These are phyloP conservation scores for Burhinus oedicnemus DNA, from an alignment of 2,113 vertebrate species.

Conservation along the genomic window DNA sequence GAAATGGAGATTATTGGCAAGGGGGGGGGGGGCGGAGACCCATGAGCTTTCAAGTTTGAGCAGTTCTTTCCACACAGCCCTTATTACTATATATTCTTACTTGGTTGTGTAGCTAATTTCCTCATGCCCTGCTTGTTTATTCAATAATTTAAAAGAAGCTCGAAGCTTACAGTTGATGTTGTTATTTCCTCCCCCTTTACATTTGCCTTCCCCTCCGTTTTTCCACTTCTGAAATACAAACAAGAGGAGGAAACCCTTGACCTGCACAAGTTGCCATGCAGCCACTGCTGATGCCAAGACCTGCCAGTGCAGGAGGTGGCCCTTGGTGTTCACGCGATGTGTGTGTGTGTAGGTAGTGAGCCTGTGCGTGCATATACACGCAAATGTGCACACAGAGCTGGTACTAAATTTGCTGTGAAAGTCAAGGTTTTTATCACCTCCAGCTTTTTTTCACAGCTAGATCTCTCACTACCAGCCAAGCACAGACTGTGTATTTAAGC, in stretches of 20 bases:
- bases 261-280: neutral
- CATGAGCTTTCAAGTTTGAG: neutral
- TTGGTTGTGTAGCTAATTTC: neutral
- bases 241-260: neutral
- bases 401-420: neutral
- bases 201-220: neutral
- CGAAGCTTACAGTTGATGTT: neutral
- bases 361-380: neutral
- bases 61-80: neutral
- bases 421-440: neutral
- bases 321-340: neutral
- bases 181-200: neutral
- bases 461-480: neutral
- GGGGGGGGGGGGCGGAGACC: fast-evolving
- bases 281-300: neutral
- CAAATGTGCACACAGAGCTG: neutral
- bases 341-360: neutral
- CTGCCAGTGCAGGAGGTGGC: neutral
- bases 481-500: neutral
- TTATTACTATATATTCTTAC: neutral
- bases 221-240: neutral
- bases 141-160: neutral
- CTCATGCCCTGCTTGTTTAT: neutral
- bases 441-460: neutral
- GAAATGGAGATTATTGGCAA: neutral